A percentile compares a stretch with the other conserved stretches of the same genome.
Evolutionary conservation across 2,888 invertebrate species (phyloP).

Genomic region (Entomobrya multifasciata): DNA sequence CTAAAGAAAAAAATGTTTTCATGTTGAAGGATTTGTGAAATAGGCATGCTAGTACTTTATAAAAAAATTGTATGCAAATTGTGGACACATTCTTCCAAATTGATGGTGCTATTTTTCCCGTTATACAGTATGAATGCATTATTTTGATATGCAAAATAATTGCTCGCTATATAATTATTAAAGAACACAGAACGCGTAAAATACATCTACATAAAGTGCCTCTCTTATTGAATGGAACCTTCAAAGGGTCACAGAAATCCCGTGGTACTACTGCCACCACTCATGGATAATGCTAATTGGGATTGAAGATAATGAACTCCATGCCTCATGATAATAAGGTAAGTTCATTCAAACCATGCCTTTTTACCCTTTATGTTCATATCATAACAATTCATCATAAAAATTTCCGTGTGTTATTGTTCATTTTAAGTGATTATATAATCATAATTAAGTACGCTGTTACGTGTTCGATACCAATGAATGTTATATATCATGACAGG

Average conservation of each 20-base stretch:
- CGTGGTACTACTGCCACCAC: constrained; percentile 57
- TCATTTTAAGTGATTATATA: constrained; percentile 23
- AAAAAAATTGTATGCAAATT: too few species aligned
- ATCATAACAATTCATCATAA: neutral
- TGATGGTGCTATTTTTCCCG: too few species aligned
- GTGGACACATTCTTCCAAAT: too few species aligned
- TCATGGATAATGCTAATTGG: constrained; percentile 67
- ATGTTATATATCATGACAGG: constrained; percentile 33
- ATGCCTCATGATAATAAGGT: constrained; percentile 63
- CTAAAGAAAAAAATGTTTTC: too few species aligned
- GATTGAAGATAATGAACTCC: constrained; percentile 67
- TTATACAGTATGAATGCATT: too few species aligned
- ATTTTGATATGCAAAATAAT: constrained; percentile 20
- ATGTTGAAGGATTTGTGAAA: too few species aligned
- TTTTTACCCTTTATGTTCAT: neutral
- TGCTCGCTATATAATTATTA: neutral
- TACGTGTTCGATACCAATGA: too few species aligned
- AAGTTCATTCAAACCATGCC: neutral
- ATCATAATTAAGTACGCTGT: neutral
- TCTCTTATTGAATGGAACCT: constrained; percentile 58
- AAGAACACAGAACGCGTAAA: constrained; percentile 17
- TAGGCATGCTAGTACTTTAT: too few species aligned
- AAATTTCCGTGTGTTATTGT: neutral
- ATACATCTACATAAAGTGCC: neutral
- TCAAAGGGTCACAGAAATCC: constrained; percentile 55